Evolutionary conservation across 1,140 invertebrate species (phyloP).

Genomic region (Macrocentrus cingulum): DNA sequence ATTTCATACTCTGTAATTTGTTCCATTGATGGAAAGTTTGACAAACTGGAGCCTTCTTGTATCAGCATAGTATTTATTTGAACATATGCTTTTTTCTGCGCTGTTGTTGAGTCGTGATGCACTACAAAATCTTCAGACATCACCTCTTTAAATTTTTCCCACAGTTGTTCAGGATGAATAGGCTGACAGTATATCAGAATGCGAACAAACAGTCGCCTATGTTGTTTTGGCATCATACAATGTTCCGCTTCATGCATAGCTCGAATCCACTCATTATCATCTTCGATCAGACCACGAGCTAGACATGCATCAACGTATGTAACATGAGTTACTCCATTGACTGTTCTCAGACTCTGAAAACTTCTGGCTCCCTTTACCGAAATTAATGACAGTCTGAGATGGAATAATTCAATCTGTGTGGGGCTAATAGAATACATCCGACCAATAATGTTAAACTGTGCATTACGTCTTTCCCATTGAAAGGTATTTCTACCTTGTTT

Average conservation of each 20-base stretch:
- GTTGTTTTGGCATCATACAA: conserved; percentile 30
- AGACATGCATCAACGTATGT: conserved; percentile 51
- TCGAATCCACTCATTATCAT: conserved; percentile 46
- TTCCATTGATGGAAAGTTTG: too few species aligned
- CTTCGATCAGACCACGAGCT: conserved; percentile 43
- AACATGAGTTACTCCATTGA: conserved; percentile 44
- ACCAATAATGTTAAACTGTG: conserved; percentile 43
- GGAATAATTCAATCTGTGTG: conserved; percentile 51
- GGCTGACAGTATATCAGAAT: too few species aligned
- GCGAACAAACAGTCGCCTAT: too few species aligned
- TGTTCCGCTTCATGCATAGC: conserved; percentile 46
- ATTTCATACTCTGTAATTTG: too few species aligned
- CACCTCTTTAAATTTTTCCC: too few species aligned
- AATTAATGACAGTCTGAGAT: conserved; percentile 52
- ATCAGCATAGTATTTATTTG: too few species aligned
- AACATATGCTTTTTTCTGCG: too few species aligned
- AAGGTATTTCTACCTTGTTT: conserved; percentile 44
- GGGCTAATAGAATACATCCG: conserved; percentile 30
- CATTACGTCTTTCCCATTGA: conserved; percentile 43
- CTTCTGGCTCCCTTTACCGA: conserved; percentile 46
- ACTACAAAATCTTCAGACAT: too few species aligned
- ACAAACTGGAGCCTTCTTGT: too few species aligned
- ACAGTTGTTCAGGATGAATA: too few species aligned
- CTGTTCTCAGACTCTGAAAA: conserved; percentile 41
- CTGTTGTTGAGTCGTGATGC: too few species aligned